phyloP scores from a whole-genome alignment of 1,140 invertebrate genomes.

The Procambarus clarkii region DNA sequence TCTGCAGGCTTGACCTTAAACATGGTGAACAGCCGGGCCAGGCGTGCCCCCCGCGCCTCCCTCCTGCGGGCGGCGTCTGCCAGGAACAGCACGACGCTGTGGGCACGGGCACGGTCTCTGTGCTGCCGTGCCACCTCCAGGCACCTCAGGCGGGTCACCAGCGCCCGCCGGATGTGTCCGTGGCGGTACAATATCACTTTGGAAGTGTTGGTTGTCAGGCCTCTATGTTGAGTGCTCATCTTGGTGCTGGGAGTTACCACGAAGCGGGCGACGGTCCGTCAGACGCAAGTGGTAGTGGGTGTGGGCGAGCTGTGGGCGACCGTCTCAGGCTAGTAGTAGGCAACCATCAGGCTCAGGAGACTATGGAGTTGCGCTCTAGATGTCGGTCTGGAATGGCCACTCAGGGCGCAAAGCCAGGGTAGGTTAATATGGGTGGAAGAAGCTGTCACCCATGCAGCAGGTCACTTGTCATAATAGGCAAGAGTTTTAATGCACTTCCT shows the following conservation, averaged over 20 bases:
- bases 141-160: neutral
- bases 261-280: neutral
- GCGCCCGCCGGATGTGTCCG: conserved; percentile 7
- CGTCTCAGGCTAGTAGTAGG: neutral
- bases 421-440: too few relatives aligned
- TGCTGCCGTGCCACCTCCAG: conserved; percentile 7
- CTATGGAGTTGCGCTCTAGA: too few relatives aligned
- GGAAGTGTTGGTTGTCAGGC: conserved; percentile 4
- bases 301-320: neutral
- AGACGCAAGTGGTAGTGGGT: neutral
- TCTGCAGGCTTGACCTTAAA: conserved; percentile 26
- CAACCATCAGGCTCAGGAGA: too few relatives aligned
- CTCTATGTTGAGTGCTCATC: neutral
- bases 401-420: too few relatives aligned
- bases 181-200: conserved; percentile 39
- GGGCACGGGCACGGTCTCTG: conserved; percentile 19
- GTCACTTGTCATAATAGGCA: conserved; percentile 37
- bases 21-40: conserved; percentile 30
- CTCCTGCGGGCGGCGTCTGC: conserved; percentile 21
- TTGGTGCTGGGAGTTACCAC: neutral
- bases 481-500: conserved; percentile 49
- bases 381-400: too few relatives aligned
- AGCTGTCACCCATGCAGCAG: neutral
- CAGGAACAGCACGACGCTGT: conserved; percentile 42
- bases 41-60: conserved; percentile 16